A percentile compares a stretch with the other conserved stretches of the same genome.
Evolutionary conservation across 2,113 vertebrate species (phyloP).

Genomic region (Pomatostomus ruficeps): DNA sequence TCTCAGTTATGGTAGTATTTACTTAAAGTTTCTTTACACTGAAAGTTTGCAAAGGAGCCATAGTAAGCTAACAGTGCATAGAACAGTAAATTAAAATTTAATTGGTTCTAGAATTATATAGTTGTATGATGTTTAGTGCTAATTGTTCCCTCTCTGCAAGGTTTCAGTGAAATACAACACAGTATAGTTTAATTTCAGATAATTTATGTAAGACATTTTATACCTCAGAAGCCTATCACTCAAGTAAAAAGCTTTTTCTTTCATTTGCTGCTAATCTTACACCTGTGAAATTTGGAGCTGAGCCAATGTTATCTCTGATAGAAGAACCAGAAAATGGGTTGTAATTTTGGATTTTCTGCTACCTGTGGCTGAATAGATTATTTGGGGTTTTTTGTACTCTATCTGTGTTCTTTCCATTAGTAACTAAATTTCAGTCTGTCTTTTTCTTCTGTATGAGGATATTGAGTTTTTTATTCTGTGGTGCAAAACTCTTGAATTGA

Average conservation of each 20-base stretch:
- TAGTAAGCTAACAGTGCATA: background rate
- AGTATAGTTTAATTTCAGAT: background rate
- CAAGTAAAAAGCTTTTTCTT: background rate
- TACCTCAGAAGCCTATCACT: background rate
- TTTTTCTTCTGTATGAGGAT: background rate
- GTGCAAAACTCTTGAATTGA: background rate
- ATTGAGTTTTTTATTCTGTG: background rate
- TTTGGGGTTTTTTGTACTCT: background rate
- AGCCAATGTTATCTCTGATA: background rate
- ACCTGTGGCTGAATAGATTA: background rate
- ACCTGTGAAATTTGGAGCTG: background rate
- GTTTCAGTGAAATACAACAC: background rate
- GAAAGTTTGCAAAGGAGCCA: background rate
- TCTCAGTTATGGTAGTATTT: background rate
- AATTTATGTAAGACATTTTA: background rate
- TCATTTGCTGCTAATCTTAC: background rate
- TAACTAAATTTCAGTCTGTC: background rate
- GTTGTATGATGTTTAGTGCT: background rate
- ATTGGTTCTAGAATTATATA: background rate
- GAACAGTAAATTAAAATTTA: conserved; percentile 7
- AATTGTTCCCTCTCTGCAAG: background rate
- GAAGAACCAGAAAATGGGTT: background rate
- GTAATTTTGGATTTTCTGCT: background rate
- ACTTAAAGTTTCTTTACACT: background rate
- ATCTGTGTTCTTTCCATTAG: background rate